Conservation (phyloP, 2,888 invertebrate species). For the Drosophila niveifrons region DNA sequence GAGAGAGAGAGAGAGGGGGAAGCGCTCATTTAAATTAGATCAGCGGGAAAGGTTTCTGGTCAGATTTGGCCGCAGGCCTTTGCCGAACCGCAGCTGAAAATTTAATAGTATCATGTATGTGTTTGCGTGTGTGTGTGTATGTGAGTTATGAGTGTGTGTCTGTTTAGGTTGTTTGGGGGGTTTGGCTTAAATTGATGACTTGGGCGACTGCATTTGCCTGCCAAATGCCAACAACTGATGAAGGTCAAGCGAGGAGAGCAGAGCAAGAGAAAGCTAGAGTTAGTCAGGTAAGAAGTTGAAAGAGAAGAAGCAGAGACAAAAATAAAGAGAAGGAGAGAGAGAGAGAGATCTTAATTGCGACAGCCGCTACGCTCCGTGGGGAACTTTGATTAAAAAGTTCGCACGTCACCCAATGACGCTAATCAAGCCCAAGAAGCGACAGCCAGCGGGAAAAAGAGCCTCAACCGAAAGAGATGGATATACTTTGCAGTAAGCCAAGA, state of each 20-base stretch:
- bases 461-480: not conserved
- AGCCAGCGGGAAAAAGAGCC: not conserved
- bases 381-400: constrained; percentile 76
- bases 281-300: not conserved
- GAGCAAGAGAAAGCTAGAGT: not conserved
- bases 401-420: constrained; percentile 67
- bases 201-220: constrained; percentile 23
- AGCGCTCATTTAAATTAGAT: constrained; percentile 73
- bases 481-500: constrained; percentile 8
- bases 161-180: not conserved
- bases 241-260: constrained; percentile 26
- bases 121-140: constrained; percentile 25
- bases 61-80: constrained; percentile 30
- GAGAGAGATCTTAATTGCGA: constrained; percentile 60
- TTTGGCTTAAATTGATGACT: constrained; percentile 43
- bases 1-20: constrained; percentile 5
- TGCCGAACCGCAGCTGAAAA: constrained; percentile 26
- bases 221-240: constrained; percentile 13
- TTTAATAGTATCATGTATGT: constrained; percentile 1
- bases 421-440: constrained; percentile 52
- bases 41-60: constrained; percentile 44
- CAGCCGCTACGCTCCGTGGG: constrained; percentile 29
- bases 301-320: not conserved
- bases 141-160: constrained; percentile 17
- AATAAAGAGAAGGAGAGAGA: too few relatives aligned